Conservation (phyloP, 2,888 invertebrate genomes). For the Lasioglossum vierecki region DNA sequence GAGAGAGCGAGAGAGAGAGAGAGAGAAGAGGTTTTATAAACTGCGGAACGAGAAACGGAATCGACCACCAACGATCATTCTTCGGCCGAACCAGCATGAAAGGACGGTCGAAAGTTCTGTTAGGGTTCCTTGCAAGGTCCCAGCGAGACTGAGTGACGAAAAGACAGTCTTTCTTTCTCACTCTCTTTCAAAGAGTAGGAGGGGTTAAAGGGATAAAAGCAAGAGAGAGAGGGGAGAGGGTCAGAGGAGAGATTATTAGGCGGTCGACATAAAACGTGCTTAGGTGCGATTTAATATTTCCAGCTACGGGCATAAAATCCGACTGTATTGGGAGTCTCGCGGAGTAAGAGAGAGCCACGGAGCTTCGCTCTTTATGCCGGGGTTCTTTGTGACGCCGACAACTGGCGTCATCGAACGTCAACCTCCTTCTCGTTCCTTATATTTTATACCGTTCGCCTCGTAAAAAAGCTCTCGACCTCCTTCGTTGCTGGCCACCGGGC, state of each 20-base stretch:
- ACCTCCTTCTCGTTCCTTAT: conserved; percentile 54
- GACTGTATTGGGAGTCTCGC: conserved; percentile 71
- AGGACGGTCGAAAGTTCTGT: conserved; percentile 37
- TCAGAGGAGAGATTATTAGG: conserved; percentile 76
- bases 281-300: conserved; percentile 84
- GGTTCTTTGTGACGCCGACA: conserved; percentile 71
- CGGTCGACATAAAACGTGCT: conserved; percentile 82
- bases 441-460: conserved; percentile 61
- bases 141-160: conserved; percentile 9
- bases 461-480: conserved; percentile 61
- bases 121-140: conserved; percentile 8
- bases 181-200: neutral
- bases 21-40: conserved; percentile 17
- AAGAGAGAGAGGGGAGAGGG: conserved; percentile 56
- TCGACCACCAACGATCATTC: conserved; percentile 50
- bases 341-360: conserved; percentile 35
- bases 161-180: conserved; percentile 11
- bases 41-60: conserved; percentile 9
- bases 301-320: conserved; percentile 83
- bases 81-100: conserved; percentile 10
- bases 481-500: conserved; percentile 33
- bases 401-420: conserved; percentile 66
- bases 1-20: neutral
- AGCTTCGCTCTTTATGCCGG: conserved; percentile 55
- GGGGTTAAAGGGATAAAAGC: conserved; percentile 4